These are phyloP conservation scores for Drosophila yooni DNA, from an alignment of 2,888 invertebrate species.

Conservation along the genomic window DNA sequence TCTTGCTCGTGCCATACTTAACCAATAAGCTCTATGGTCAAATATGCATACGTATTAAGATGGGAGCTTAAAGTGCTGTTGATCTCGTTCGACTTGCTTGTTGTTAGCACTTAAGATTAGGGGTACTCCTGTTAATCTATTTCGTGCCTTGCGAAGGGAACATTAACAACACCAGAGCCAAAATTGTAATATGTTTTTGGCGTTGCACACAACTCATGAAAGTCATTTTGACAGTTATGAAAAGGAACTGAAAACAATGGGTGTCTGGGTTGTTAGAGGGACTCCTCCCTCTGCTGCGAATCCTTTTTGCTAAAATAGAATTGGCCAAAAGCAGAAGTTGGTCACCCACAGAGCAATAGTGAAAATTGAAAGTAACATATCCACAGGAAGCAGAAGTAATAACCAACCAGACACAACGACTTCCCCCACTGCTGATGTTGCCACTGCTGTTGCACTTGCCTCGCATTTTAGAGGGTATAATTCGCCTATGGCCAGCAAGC, in stretches of 20 bases:
- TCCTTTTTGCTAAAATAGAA: background rate
- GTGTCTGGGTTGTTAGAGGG: background rate
- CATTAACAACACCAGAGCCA: background rate
- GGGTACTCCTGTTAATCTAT: background rate
- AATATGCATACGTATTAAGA: background rate
- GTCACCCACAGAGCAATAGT: constrained; percentile 2
- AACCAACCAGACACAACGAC: background rate
- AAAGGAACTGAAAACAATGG: background rate
- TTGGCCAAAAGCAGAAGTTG: background rate
- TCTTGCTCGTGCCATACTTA: background rate
- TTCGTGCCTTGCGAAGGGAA: background rate
- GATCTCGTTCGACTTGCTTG: background rate
- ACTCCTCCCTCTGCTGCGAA: background rate
- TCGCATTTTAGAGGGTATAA: constrained; percentile 17
- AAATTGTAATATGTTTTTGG: constrained; percentile 15
- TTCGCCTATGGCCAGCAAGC: constrained; percentile 27
- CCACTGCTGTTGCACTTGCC: constrained; percentile 15
- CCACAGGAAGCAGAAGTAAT: constrained; percentile 5
- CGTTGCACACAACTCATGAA: constrained; percentile 15
- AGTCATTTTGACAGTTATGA: background rate
- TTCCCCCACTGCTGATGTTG: background rate
- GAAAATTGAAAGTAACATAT: constrained; percentile 5
- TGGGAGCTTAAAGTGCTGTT: background rate
- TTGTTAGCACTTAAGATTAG: background rate
- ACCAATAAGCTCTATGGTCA: background rate